phyloP scores from a whole-genome alignment of 1,140 invertebrate genomes.

The Ceratina japonica region DNA sequence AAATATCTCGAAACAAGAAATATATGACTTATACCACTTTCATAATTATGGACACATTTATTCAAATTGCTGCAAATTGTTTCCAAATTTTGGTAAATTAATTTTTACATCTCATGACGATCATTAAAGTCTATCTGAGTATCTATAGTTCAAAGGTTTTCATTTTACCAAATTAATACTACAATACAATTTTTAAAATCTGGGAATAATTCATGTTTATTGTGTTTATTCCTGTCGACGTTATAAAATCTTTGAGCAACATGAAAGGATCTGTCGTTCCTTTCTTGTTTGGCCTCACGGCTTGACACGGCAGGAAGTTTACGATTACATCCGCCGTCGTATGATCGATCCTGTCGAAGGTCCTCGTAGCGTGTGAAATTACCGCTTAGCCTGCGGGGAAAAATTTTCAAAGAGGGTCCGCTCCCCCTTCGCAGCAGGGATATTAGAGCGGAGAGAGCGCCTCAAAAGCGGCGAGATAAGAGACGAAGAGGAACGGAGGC shows the following conservation, averaged over 20 bases:
- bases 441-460: constrained; percentile 22
- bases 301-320: neutral
- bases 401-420: constrained; percentile 40
- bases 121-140: no score
- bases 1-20: no score
- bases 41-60: no score
- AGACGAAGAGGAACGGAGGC: neutral
- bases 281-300: neutral
- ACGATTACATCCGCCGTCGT: neutral
- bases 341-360: constrained; percentile 29
- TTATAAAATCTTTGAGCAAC: neutral
- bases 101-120: no score
- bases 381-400: constrained; percentile 48
- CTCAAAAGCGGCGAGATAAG: constrained; percentile 22
- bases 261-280: neutral
- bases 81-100: no score
- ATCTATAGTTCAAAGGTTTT: no score
- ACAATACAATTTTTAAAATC: no score
- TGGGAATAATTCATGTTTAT: no score
- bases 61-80: no score
- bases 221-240: no score
- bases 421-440: constrained; percentile 23
- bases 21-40: no score
- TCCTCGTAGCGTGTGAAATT: constrained; percentile 54
- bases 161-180: no score